phyloP scores from a whole-genome alignment of 2,888 invertebrate genomes.

The Andrena fulva region DNA sequence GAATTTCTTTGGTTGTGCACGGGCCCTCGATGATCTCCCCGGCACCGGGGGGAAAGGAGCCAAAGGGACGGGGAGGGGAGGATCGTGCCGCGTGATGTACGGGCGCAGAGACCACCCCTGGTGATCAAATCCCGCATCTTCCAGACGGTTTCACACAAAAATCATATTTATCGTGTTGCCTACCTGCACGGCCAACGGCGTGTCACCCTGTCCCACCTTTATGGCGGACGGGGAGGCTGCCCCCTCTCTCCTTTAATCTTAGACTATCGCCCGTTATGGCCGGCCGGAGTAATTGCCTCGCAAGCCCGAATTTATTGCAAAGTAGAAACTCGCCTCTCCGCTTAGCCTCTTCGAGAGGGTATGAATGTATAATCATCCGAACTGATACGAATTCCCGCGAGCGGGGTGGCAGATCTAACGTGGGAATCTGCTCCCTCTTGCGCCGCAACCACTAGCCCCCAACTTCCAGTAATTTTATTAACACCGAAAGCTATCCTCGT shows the following conservation, averaged over 20 bases:
- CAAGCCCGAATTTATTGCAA: slow-evolving; percentile 80
- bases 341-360: slow-evolving; percentile 57
- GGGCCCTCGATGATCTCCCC: slow-evolving; percentile 55
- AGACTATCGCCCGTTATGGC: slow-evolving; percentile 69
- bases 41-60: slow-evolving; percentile 54
- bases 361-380: slow-evolving; percentile 69
- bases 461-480: too few species aligned
- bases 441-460: not conserved
- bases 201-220: slow-evolving; percentile 61
- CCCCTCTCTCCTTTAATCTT: slow-evolving; percentile 63
- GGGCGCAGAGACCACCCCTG: slow-evolving; percentile 82
- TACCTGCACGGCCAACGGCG: slow-evolving; percentile 76
- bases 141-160: slow-evolving; percentile 82
- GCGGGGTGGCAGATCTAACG: slow-evolving; percentile 35
- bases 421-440: slow-evolving; percentile 46
- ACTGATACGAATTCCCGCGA: slow-evolving; percentile 56
- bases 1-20: slow-evolving; percentile 68
- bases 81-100: slow-evolving; percentile 78
- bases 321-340: slow-evolving; percentile 73
- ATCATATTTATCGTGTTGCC: slow-evolving; percentile 80
- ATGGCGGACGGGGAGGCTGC: slow-evolving; percentile 31
- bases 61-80: slow-evolving; percentile 18
- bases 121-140: slow-evolving; percentile 78
- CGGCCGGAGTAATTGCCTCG: slow-evolving; percentile 81
- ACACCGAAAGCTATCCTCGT: too few species aligned